phyloP scores from a whole-genome alignment of 2,888 invertebrate species.

The Cerceris rybyensis region DNA sequence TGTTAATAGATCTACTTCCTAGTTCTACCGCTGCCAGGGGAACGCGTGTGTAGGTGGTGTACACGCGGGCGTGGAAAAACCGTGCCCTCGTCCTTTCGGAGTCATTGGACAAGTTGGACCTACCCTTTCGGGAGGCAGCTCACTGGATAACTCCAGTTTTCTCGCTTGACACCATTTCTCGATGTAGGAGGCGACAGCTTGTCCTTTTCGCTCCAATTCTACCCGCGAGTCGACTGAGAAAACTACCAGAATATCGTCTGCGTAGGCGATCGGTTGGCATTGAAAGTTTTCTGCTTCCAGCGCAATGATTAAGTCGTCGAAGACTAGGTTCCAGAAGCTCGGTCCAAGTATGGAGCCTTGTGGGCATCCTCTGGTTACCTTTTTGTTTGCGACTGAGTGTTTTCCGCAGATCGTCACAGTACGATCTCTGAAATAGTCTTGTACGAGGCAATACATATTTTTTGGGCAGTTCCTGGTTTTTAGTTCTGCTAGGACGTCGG shows the following conservation, averaged over 20 bases:
- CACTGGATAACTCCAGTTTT: conserved; percentile 1
- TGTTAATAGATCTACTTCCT: no score
- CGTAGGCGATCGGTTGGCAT: not conserved
- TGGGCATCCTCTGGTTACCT: conserved; percentile 8
- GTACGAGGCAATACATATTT: not conserved
- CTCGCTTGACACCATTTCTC: not conserved
- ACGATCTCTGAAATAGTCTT: not conserved
- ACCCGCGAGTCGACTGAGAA: not conserved
- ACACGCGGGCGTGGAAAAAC: no score
- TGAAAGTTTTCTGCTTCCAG: not conserved
- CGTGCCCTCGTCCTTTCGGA: no score
- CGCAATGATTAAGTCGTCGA: not conserved
- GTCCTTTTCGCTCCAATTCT: not conserved
- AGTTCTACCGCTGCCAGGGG: no score
- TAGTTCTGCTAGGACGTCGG: no score
- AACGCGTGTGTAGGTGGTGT: no score
- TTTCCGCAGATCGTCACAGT: not conserved
- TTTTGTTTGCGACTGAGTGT: not conserved
- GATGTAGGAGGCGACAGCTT: fast-evolving
- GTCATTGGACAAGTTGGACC: no score
- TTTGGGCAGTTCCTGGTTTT: no score
- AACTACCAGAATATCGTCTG: not conserved
- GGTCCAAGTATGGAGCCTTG: conserved; percentile 14
- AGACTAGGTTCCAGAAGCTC: conserved; percentile 10
- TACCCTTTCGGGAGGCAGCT: no score